Evolutionary conservation across 2,888 invertebrate genomes (phyloP), one percentile per base, ranked within the genome.

Genomic region (Venusia cambrica): DNA sequence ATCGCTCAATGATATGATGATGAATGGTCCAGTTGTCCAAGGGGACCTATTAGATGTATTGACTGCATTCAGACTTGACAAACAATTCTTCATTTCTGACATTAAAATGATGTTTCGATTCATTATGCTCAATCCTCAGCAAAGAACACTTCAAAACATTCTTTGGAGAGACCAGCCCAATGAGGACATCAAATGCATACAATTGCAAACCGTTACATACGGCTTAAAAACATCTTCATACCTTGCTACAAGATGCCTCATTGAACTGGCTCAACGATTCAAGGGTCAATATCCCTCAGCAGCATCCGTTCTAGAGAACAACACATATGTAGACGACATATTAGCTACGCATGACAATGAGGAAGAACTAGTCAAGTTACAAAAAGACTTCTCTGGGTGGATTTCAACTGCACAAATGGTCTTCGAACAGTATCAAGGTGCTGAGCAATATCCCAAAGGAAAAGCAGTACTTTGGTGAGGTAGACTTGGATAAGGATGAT

Each of bases 1-100:
- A 6, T 20, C 20, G 4, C 20, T 20, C n/a, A 48, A 48, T 40
- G 33, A 45, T 16, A 13, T 48, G n/a, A 17, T 40, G 6, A 9
- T 48, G 15, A 48, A 48, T 40, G 45, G 45, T 4, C 40, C 36
- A 2, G 30, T 34, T 14, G 44, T 49, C 1, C 44, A 49, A 19
- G 37, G 16, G 1, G 45, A 45, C 5, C 20, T 49, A 2, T 40
- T 49, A 31, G 39, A 44, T 30, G 38, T 49, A 13, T 11, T 49
- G 5, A 5, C 44, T 4, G 13, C 38, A 7, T 39, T 27, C 16
- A 31, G 45, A 33, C 4, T 36, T 7, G 27, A 25, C 4, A 16
- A 40, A 11, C 33, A 20, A 13, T 14, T 30, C 1, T 30, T 46
- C 14, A 16, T 24, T 7, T 25, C 30, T 12, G 49, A 46, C 8